Base-by-base conservation (phyloP, 2,797 vertebrate genomes). In the Chlorospingus flavigularis region DNA sequence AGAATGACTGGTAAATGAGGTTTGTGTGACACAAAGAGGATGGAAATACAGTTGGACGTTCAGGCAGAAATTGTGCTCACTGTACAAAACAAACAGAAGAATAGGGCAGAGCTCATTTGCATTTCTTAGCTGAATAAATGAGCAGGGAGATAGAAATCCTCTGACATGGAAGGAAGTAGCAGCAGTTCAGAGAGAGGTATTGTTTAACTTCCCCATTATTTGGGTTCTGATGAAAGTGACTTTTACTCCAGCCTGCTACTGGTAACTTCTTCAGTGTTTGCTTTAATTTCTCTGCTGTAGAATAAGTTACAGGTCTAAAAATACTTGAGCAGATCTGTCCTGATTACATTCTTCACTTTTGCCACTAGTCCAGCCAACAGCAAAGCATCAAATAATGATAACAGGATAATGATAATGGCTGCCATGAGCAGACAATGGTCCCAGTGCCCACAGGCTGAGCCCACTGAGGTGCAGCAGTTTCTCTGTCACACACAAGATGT, bases 1-100 rank as follows among this genome's bases (percentile, higher is more conserved):
- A 95, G 96, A 97, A 96, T 95, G 91, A 90, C 88, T 96, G 88
- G 91, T 92, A 96, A 96, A 96, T 97, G 95, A 95, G 80, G 94
- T 96, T 97, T 94, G 87, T 94, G 92, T 96, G 92, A 66, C 95
- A 96, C 94, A 97, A 96, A 97, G 85, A 96, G 85, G 94, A 95
- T 95, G 89, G 92, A 95, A 96, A 95, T 92, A 96, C 95, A 94
- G 96, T 96, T 94, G 96, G 94, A 96, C 92, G 16, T 95, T 94
- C 50, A 70, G 95, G 95, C 94, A 94, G 89, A 96, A 97, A 94
- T 95, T 97, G 92, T 87, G 90, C 95, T 96, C 94, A 79, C 86
- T 96, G 81, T 86, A 96, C 85, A 93, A 95, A 97, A 96, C 94
- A 96, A 94, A 90, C 31, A 92, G 94, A 86, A 88, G 88, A 93